Percentiles rank a stretch among this genome's conserved stretches.
Conservation (phyloP, 2,888 invertebrate genomes). For the Laspeyria flexula region DNA sequence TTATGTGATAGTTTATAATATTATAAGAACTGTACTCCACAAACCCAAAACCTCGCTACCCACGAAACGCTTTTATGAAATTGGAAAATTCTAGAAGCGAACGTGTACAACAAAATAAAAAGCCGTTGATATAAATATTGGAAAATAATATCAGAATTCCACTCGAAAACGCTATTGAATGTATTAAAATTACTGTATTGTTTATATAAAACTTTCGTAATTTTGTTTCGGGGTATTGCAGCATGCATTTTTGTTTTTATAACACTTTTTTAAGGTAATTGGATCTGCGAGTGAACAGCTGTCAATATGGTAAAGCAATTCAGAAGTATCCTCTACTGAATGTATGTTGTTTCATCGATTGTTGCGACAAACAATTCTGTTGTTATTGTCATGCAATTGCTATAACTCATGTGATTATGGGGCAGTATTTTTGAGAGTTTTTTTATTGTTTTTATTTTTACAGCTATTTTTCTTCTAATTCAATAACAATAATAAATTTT, state of each 20-base stretch:
- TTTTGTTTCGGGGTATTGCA: slow-evolving; percentile 4
- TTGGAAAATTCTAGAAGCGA: slow-evolving; percentile 41
- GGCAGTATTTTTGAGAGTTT: background rate
- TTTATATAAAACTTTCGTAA: slow-evolving; percentile 2
- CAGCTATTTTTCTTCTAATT: background rate
- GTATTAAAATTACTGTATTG: slow-evolving; percentile 40
- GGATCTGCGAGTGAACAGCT: background rate
- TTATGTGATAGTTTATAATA: background rate
- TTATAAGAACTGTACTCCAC: background rate
- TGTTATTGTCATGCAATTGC: background rate
- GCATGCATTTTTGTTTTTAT: background rate
- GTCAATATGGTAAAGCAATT: background rate
- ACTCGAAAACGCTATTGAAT: slow-evolving; percentile 27
- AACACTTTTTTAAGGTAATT: background rate
- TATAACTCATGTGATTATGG: background rate
- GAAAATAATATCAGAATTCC: slow-evolving; percentile 38
- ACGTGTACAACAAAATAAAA: slow-evolving; percentile 37
- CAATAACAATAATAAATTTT: too few relatives aligned
- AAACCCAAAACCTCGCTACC: slow-evolving; percentile 7
- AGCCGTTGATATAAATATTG: slow-evolving; percentile 39
- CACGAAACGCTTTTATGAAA: slow-evolving; percentile 42
- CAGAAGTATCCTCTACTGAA: background rate
- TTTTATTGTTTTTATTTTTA: background rate
- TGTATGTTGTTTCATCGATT: background rate
- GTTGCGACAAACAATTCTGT: background rate